Base-by-base conservation (phyloP, 1,140 invertebrate genomes). In the Heliconius hermathena region DNA sequence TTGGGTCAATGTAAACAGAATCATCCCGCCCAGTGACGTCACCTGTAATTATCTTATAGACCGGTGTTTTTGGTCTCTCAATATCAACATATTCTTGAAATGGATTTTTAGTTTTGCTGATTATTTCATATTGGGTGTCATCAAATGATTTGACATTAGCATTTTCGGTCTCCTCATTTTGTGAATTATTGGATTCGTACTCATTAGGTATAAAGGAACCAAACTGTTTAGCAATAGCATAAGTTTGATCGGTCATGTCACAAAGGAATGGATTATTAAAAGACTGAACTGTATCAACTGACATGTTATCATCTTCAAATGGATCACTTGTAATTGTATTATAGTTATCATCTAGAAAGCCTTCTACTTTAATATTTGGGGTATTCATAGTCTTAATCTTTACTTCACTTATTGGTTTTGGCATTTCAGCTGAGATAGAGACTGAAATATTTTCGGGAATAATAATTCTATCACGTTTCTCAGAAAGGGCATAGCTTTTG, bases 381-480 rank as follows among this genome's bases (percentile, higher is more conserved):
- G 20, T 22, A 22, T 57, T 9, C n/a, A 22, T 57, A n/a, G n/a
- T 57, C n/a, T 57, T 22, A 57, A 22, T 57, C 9, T 57, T 57
- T 57, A n/a, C n/a, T 57, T 57, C 20, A n/a, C 54, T 9, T 57
- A 57, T 57, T 20, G 83, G 13, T 52, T 87, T 84, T 70, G 86
- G 74, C 86, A 87, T 91, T 82, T 94, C 91, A 74, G 89, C 91
- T 74, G 85, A 82, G 29, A 94, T 71, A 16, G 92, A 93, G 2
- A 94, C 91, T 8, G 91, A 89, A 81, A 94, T 91, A 79, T 83
- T 91, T 86, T 93, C 88, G 13, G 92, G 92, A 60, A 94, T 85
- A 57, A 94, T 91, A 26, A 89, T 86, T 78, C 88, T 89, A 76
- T 91, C 85, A 46, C 84, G 72, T 77, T 86, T 85, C 71, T 92